Evolutionary conservation across 2,113 vertebrate genomes (phyloP).

Genomic region (Phalacrocorax carbo): DNA sequence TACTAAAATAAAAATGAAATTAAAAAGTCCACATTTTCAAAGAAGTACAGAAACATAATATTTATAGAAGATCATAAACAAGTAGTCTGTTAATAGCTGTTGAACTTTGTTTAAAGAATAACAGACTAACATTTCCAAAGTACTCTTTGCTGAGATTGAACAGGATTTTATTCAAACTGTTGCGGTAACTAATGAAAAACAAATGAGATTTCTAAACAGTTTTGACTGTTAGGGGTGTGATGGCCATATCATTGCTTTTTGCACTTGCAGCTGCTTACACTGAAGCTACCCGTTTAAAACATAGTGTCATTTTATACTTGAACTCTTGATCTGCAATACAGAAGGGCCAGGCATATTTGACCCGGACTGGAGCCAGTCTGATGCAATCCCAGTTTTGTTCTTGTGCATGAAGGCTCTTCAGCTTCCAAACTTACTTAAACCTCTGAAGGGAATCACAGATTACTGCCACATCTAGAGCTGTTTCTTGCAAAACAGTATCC

Average conservation of each 20-base stretch:
- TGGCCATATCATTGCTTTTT: conserved; percentile 57
- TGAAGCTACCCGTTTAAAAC: conserved; percentile 48
- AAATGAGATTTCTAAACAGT: conserved; percentile 69
- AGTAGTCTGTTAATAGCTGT: conserved; percentile 63
- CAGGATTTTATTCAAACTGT: conserved; percentile 71
- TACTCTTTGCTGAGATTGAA: conserved; percentile 68
- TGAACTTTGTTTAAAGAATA: conserved; percentile 68
- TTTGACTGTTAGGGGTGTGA: conserved; percentile 66
- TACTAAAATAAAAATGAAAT: conserved; percentile 72
- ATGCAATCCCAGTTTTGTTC: not conserved
- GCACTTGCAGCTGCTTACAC: conserved; percentile 58
- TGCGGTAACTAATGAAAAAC: conserved; percentile 71
- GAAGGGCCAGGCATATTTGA: not conserved
- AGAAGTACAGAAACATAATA: conserved; percentile 56
- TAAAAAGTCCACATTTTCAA: conserved; percentile 66
- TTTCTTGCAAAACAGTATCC: not conserved
- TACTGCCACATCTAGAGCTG: not conserved
- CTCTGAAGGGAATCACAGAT: not conserved
- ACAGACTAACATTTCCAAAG: conserved; percentile 73
- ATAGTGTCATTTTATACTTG: conserved; percentile 52
- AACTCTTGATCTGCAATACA: conserved; percentile 44
- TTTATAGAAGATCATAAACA: conserved; percentile 63
- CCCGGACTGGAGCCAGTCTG: not conserved
- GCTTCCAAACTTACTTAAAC: not conserved
- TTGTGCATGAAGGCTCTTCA: not conserved